phyloP scores from a whole-genome alignment of 1,140 invertebrate genomes.

The Papilio machaon region DNA sequence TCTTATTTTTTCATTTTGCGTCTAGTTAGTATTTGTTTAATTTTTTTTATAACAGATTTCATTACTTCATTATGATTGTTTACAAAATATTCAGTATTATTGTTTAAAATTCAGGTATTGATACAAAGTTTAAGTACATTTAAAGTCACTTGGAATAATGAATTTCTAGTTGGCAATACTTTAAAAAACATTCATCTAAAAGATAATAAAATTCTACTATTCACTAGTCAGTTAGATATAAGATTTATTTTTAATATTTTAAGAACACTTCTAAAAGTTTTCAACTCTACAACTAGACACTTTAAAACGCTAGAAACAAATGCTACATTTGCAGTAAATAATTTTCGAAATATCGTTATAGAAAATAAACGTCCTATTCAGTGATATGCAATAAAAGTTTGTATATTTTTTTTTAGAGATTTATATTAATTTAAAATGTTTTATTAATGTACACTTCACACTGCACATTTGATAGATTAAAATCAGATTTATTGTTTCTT shows the following conservation, averaged over 20 bases:
- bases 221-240: not conserved
- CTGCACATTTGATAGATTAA: too few relatives aligned
- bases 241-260: not conserved
- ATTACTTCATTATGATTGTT: not conserved
- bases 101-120: not conserved
- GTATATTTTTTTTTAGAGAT: not conserved
- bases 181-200: not conserved
- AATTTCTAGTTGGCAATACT: not conserved
- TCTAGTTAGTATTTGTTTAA: not conserved
- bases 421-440: not conserved
- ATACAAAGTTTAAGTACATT: not conserved
- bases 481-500: constrained; percentile 24
- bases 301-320: not conserved
- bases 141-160: not conserved
- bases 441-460: not conserved
- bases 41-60: not conserved
- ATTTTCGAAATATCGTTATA: not conserved
- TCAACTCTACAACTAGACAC: not conserved
- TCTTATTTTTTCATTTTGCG: not conserved
- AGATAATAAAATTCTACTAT: not conserved
- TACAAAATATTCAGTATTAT: not conserved
- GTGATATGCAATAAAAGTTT: constrained; percentile 1
- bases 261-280: not conserved
- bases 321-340: not conserved
- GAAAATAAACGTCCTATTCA: not conserved